These are phyloP conservation scores for Trimorus sp. DNA, from an alignment of 2,888 invertebrate species.

Conservation along the genomic window DNA sequence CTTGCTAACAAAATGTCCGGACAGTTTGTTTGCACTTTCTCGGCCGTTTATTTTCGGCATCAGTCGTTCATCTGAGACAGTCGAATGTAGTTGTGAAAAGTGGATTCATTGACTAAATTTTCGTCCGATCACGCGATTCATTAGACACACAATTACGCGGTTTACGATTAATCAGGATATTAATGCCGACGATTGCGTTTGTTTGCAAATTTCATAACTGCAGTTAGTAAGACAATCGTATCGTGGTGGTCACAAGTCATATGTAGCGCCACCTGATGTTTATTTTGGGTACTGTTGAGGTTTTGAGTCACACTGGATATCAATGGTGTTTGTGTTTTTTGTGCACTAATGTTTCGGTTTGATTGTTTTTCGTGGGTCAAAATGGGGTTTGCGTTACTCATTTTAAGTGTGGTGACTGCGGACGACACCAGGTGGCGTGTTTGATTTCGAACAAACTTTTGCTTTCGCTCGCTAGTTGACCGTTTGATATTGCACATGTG, in stretches of 20 bases:
- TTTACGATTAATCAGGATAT: too few species aligned
- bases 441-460: not conserved
- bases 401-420: conserved; percentile 5
- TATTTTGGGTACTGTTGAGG: conserved; percentile 21
- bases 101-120: too few species aligned
- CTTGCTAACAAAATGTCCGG: too few species aligned
- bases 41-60: too few species aligned
- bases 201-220: conserved; percentile 12
- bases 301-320: conserved; percentile 2
- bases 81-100: too few species aligned
- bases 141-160: too few species aligned
- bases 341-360: conserved; percentile 8
- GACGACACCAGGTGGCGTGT: conserved; percentile 14
- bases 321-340: conserved; percentile 21
- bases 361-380: not conserved
- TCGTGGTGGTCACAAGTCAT: not conserved
- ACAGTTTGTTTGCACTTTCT: too few species aligned
- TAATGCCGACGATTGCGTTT: too few species aligned
- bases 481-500: too few species aligned
- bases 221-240: not conserved
- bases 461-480: too few species aligned
- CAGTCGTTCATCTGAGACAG: too few species aligned
- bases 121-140: too few species aligned
- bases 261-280: conserved; percentile 23
- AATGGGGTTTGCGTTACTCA: not conserved